These are phyloP conservation scores for Noctua comes DNA, from an alignment of 2,888 invertebrate genomes.

Conservation along the genomic window DNA sequence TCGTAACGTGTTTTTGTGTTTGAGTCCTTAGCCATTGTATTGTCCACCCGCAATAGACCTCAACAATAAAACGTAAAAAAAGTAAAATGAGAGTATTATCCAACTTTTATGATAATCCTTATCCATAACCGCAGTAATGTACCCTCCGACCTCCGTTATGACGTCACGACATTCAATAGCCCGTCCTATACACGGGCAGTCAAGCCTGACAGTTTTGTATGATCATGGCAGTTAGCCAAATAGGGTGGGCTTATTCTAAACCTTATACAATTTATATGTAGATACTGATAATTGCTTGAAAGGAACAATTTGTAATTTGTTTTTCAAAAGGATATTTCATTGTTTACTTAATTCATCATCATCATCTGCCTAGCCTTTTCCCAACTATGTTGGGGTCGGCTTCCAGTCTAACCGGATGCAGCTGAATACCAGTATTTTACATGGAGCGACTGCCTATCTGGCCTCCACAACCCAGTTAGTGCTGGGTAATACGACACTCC, in stretches of 20 bases:
- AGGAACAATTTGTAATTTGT: background rate
- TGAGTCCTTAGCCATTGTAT: background rate
- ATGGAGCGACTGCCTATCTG: too few relatives aligned
- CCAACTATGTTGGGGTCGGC: too few relatives aligned
- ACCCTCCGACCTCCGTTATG: constrained; percentile 55
- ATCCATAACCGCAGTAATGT: constrained; percentile 34
- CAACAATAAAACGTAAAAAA: background rate
- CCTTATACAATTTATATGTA: constrained; percentile 7
- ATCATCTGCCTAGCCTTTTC: too few relatives aligned
- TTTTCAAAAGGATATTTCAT: background rate
- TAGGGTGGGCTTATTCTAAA: constrained; percentile 45
- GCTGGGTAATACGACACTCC: too few relatives aligned
- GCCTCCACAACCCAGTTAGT: too few relatives aligned
- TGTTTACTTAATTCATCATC: too few relatives aligned
- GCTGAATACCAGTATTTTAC: too few relatives aligned
- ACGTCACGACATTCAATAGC: constrained; percentile 67
- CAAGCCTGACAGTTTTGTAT: constrained; percentile 60
- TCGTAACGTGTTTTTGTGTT: too few relatives aligned
- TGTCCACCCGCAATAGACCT: background rate
- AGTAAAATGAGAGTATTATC: constrained; percentile 14
- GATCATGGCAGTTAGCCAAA: constrained; percentile 68
- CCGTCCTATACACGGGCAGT: constrained; percentile 52
- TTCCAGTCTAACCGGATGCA: too few relatives aligned
- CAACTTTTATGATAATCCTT: constrained; percentile 34
- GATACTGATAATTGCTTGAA: constrained; percentile 35